Base-by-base conservation (phyloP, 2,888 invertebrate genomes). In the Ichneumoninae sp. region DNA sequence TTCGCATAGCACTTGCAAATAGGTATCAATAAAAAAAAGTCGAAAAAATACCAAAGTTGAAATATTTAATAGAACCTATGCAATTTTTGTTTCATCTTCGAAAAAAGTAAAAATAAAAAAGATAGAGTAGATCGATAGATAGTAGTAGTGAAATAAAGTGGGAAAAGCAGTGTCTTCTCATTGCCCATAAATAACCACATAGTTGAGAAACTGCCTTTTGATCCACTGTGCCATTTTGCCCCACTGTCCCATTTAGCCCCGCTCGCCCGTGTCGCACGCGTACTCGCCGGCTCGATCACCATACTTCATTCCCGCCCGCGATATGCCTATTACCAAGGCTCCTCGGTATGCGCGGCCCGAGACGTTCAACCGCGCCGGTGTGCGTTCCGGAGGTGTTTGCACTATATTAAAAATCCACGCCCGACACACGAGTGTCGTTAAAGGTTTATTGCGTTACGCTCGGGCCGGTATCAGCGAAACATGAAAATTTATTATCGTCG, bases 371-470 rank as follows among this genome's bases (percentile, higher is more conserved):
- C 26, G 30, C 33, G 7, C 1, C 63, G 30, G 16, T 30, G 16
- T 30, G 30, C 63, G 57, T 26, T 26, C n/a, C 22, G 26, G 22
- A 57, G 26, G 57, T 57, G 26, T 57, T 13, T 26, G 57, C 26
- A 70, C 70, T 52, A 52, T n/a, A 70, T 70, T 52, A 50, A 16
- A 52, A 36, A 10, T 36, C 6, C 40, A 13, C 22, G 40, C 30
- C n/a, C 60, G 30, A 30, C 60, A 44, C 44, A 44, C 44, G 36
- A 19, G 63, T 73, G 73, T 73, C 73, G 60, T 60, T 44, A n/a
- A n/a, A 57, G 60, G 60, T 73, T 73, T 73, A 73, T 60, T 60
- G 22, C 73, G 57, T 73, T 60, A 60, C 60, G 73, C 60, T 26
- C 13, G 73, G 60, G 40, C 10, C 57, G 40, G 73, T 60, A 26